Conservation (phyloP, 2,797 vertebrate genomes). For the Sparus aurata region DNA sequence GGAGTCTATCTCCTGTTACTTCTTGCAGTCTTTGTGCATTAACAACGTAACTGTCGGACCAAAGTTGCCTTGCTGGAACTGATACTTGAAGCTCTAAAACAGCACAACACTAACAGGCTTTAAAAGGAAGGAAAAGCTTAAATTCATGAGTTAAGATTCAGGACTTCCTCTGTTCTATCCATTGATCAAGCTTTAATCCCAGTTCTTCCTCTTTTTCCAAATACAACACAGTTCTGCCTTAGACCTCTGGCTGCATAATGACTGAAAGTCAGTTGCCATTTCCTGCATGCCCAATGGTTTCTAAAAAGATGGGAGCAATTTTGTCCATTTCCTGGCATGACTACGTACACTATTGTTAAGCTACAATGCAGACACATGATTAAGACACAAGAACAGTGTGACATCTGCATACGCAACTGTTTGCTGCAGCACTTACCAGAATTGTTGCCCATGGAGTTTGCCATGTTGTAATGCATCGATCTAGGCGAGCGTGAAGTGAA, state of each 20-base stretch:
- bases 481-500: conserved; percentile 19
- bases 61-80: not conserved
- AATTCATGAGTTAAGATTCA: too few species aligned
- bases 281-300: not conserved
- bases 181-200: conserved; percentile 10
- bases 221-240: not conserved
- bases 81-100: not conserved
- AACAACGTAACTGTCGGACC: not conserved
- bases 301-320: not conserved
- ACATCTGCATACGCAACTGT: conserved; percentile 12
- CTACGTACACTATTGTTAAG: not conserved
- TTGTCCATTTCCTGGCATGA: conserved; percentile 5
- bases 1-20: not conserved
- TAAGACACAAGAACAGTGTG: conserved; percentile 17
- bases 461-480: conserved; percentile 20
- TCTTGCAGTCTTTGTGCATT: conserved; percentile 1
- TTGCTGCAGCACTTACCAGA: conserved; percentile 72
- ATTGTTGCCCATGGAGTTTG: conserved; percentile 49
- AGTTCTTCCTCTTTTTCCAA: not conserved
- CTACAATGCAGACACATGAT: conserved; percentile 16
- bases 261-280: not conserved
- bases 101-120: too few species aligned
- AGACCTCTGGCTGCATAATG: conserved; percentile 3
- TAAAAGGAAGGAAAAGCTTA: too few species aligned
- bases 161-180: not conserved